Conservation (phyloP, 2,888 invertebrate genomes). For the Volucella inanis region DNA sequence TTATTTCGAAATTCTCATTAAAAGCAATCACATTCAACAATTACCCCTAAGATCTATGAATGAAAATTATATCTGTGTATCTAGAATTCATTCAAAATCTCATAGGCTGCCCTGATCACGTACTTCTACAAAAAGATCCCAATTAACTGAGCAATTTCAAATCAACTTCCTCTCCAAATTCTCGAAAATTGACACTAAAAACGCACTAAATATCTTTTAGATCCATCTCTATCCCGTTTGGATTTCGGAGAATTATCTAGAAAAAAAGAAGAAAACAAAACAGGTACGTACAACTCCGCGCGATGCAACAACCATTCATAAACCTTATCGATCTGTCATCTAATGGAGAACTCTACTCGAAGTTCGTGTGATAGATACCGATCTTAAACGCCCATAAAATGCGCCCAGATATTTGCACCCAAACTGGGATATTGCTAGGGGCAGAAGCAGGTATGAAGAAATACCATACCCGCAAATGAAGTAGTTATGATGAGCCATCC, state of each 20-base stretch:
- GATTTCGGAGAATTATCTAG: conserved; percentile 50
- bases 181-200: conserved; percentile 68
- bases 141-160: conserved; percentile 59
- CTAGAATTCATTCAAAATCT: conserved; percentile 55
- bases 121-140: conserved; percentile 54
- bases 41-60: conserved; percentile 54
- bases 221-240: conserved; percentile 36
- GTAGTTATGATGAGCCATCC: no score
- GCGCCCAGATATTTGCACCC: conserved; percentile 75
- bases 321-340: conserved; percentile 68
- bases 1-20: conserved; percentile 65
- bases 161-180: conserved; percentile 64
- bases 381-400: conserved; percentile 73
- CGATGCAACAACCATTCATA: conserved; percentile 52
- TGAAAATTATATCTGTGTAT: conserved; percentile 55
- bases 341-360: conserved; percentile 68
- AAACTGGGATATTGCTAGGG: background rate
- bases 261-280: background rate
- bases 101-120: conserved; percentile 55
- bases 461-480: background rate
- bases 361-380: conserved; percentile 71
- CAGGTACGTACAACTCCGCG: conserved; percentile 44
- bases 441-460: conserved; percentile 42
- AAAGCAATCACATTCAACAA: conserved; percentile 63
- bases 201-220: conserved; percentile 49